Conservation (phyloP, 2,888 invertebrate species). For the Gonocerus acuteangulatus region DNA sequence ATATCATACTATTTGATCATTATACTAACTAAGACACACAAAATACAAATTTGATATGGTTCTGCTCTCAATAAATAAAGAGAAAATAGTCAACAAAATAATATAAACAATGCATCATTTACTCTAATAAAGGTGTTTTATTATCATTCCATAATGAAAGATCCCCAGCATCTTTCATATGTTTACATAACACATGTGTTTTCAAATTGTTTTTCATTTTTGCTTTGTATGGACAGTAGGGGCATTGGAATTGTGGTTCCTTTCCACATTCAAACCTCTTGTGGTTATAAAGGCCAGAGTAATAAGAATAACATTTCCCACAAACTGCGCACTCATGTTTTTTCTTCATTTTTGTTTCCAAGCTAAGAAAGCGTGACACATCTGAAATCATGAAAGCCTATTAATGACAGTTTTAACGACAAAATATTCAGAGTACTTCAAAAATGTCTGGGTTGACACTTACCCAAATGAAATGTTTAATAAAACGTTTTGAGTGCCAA, state of each 20-base stretch:
- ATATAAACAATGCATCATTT: too few relatives aligned
- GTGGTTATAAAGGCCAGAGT: conserved; percentile 34
- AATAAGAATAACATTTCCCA: conserved; percentile 13
- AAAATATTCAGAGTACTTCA: too few relatives aligned
- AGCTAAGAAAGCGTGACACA: not conserved
- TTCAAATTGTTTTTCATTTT: conserved; percentile 34
- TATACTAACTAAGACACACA: not conserved
- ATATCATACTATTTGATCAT: not conserved
- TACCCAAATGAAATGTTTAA: too few relatives aligned
- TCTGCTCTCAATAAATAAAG: too few relatives aligned
- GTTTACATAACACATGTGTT: conserved; percentile 30
- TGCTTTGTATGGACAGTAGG: conserved; percentile 43
- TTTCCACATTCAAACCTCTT: conserved; percentile 46
- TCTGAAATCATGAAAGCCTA: not conserved
- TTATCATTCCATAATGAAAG: not conserved
- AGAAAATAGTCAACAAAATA: too few relatives aligned
- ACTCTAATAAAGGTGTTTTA: not conserved
- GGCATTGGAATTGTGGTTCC: conserved; percentile 45
- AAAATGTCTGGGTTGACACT: too few relatives aligned
- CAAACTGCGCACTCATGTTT: conserved; percentile 15
- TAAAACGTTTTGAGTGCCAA: too few relatives aligned
- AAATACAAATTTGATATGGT: too few relatives aligned
- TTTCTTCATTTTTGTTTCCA: not conserved
- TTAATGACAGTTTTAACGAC: not conserved
- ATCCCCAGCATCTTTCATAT: conserved; percentile 3